Evolutionary conservation across 1,140 invertebrate genomes (phyloP).

Genomic region (Ctenoplectra terminalis): DNA sequence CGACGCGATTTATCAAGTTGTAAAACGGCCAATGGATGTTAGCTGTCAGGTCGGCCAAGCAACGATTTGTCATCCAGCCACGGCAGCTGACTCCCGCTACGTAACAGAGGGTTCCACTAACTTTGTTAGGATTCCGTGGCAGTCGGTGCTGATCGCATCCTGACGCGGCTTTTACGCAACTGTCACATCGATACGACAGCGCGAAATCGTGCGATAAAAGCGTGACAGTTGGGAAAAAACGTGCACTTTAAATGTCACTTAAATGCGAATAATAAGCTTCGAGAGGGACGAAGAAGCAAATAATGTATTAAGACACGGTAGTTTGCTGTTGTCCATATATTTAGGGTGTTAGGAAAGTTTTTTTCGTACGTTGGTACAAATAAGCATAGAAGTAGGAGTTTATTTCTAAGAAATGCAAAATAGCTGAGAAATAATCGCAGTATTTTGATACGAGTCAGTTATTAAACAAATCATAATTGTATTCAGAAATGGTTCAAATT

Average conservation of each 20-base stretch:
- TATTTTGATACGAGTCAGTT: neutral
- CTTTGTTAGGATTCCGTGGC: conserved; percentile 58
- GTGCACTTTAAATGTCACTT: conserved; percentile 36
- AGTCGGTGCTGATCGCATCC: conserved; percentile 57
- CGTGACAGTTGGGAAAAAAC: conserved; percentile 12
- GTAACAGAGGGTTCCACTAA: conserved; percentile 47
- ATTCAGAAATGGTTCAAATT: no score
- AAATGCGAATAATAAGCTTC: neutral
- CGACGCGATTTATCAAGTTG: conserved; percentile 65
- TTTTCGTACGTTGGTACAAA: no score
- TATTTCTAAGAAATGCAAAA: neutral
- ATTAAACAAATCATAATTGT: no score
- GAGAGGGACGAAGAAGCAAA: neutral
- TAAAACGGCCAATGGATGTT: conserved; percentile 68
- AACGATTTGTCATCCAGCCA: conserved; percentile 67
- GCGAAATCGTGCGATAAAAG: conserved; percentile 46
- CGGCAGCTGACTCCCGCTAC: conserved; percentile 50
- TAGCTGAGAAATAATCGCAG: neutral
- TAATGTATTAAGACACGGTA: neutral
- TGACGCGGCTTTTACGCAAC: conserved; percentile 61
- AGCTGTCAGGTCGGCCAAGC: conserved; percentile 64
- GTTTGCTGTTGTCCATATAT: neutral
- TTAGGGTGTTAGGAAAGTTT: neutral
- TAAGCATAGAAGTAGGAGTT: neutral
- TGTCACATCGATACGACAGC: conserved; percentile 54